A percentile compares a stretch with the other conserved stretches of the same genome.
These are phyloP conservation scores for Eupeodes luniger DNA, from an alignment of 2,888 invertebrate species.

Conservation along the genomic window DNA sequence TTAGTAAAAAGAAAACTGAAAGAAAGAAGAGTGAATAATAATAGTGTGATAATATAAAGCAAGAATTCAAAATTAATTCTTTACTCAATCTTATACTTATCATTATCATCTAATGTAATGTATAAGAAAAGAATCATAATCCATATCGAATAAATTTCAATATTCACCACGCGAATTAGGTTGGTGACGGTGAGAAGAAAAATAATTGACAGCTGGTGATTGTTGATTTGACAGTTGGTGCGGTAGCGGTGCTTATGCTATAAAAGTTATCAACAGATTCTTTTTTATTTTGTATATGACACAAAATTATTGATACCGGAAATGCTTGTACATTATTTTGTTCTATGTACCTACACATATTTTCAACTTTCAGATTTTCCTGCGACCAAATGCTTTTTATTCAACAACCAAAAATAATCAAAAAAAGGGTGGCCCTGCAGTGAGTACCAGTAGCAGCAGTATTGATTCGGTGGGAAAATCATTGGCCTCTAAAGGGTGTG, in stretches of 20 bases:
- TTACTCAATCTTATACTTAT: not conserved
- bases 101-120: not conserved
- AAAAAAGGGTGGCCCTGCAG: conserved; percentile 82
- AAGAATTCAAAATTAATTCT: not conserved
- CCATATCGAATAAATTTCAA: not conserved
- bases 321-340: conserved; percentile 18
- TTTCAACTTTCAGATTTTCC: conserved; percentile 64
- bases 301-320: not conserved
- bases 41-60: conserved; percentile 1
- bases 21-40: conserved; percentile 14
- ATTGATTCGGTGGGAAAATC: conserved; percentile 87
- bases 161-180: conserved; percentile 34
- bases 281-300: not conserved
- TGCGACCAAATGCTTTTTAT: conserved; percentile 74
- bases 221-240: conserved; percentile 15
- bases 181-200: conserved; percentile 17
- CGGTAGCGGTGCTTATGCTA: conserved; percentile 17
- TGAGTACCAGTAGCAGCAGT: conserved; percentile 82
- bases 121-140: not conserved
- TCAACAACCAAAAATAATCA: conserved; percentile 78
- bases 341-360: not conserved
- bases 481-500: conserved; percentile 89
- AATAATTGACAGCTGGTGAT: conserved; percentile 62
- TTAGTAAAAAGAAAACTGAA: not conserved
- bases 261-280: conserved; percentile 31